Evolutionary conservation across 2,888 invertebrate species (phyloP).

Genomic region (Caenorhabditis drosophilae): DNA sequence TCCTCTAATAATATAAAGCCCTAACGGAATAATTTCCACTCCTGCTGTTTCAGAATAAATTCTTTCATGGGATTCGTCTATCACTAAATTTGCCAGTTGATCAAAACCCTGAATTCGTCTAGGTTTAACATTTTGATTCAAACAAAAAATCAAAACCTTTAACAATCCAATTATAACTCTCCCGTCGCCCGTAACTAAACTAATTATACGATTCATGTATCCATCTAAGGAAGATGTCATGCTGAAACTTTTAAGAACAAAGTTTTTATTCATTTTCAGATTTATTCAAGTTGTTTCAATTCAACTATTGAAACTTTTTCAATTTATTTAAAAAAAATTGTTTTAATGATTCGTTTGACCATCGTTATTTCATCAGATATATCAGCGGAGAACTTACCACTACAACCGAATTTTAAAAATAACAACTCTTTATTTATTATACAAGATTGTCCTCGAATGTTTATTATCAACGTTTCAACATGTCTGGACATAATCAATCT

Average conservation of each 20-base stretch:
- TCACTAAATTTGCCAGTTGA: constrained; percentile 96
- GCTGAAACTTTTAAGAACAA: too few relatives aligned
- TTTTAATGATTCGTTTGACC: neutral
- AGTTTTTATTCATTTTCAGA: too few relatives aligned
- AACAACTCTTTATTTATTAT: too few relatives aligned
- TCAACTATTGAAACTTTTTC: too few relatives aligned
- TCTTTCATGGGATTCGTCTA: constrained; percentile 96
- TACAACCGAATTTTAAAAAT: neutral
- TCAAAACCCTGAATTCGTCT: constrained; percentile 80
- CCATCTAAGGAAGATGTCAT: constrained; percentile 63
- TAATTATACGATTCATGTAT: constrained; percentile 73
- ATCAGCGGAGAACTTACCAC: constrained; percentile 14
- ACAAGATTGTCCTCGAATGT: constrained; percentile 45
- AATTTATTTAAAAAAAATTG: too few relatives aligned
- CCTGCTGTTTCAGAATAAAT: constrained; percentile 86
- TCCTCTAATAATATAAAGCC: constrained; percentile 94
- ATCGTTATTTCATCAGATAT: neutral
- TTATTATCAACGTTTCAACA: constrained; percentile 45
- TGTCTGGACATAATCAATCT: constrained; percentile 19
- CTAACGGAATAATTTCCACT: constrained; percentile 91
- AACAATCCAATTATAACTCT: constrained; percentile 93
- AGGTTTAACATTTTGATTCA: neutral
- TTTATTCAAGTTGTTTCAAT: too few relatives aligned
- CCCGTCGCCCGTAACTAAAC: constrained; percentile 93
- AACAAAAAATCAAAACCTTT: constrained; percentile 72